Conservation (phyloP, 2,113 vertebrate species). For the Serinus canaria region DNA sequence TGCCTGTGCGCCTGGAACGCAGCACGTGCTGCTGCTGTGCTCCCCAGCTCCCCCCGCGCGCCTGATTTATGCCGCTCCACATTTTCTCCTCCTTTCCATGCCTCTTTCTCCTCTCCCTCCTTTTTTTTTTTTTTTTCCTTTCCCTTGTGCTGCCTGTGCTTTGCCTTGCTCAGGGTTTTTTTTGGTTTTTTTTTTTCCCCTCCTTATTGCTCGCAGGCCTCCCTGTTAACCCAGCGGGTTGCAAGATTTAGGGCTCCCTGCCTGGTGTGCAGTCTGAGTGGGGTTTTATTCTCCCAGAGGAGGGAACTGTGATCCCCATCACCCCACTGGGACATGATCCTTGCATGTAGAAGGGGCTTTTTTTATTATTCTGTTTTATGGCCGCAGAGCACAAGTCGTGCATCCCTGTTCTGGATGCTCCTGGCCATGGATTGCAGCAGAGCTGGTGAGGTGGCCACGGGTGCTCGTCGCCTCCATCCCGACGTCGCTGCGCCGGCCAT, state of each 20-base stretch:
- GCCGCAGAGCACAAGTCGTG: accelerated
- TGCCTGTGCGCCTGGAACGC: not conserved
- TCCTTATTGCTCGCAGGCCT: not conserved
- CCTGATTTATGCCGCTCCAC: slow-evolving; percentile 55
- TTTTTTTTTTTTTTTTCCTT: not conserved
- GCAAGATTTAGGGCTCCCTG: not conserved
- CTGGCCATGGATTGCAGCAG: not conserved
- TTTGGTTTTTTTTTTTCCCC: accelerated
- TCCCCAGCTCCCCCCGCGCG: not conserved
- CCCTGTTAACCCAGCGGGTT: not conserved
- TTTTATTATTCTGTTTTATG: not conserved
- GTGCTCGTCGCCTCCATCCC: not conserved
- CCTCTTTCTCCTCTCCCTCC: slow-evolving; percentile 7
- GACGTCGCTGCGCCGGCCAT: slow-evolving; percentile 41
- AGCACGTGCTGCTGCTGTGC: slow-evolving; percentile 47
- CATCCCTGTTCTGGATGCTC: not conserved
- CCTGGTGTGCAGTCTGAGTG: not conserved
- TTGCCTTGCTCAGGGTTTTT: not conserved
- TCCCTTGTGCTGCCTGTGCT: not conserved
- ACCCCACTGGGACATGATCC: accelerated
- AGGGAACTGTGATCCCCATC: not conserved
- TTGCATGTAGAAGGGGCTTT: not conserved
- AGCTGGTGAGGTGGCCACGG: not conserved
- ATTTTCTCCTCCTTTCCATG: slow-evolving; percentile 58
- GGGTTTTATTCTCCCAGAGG: not conserved